Conservation (phyloP, 2,113 vertebrate genomes). For the Clarias gariepinus region DNA sequence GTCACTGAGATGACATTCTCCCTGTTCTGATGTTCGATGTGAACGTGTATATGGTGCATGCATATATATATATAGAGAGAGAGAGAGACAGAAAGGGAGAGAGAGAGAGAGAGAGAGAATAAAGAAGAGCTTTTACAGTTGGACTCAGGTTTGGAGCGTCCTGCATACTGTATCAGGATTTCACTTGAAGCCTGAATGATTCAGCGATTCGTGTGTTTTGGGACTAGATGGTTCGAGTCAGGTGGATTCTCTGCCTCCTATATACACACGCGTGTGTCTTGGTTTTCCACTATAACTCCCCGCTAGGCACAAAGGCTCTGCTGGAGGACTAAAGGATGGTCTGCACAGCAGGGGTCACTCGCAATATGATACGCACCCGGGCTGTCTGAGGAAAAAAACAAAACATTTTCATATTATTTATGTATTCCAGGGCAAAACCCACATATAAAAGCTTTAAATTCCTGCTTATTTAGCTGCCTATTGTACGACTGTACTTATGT, state of each 20-base stretch:
- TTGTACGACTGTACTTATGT: background rate
- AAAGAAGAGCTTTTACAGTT: background rate
- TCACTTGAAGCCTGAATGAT: background rate
- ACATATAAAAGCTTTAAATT: background rate
- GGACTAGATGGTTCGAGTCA: background rate
- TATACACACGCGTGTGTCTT: background rate
- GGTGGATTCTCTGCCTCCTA: background rate
- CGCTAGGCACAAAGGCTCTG: constrained; percentile 15
- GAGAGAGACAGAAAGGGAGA: too few relatives aligned
- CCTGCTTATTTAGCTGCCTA: background rate
- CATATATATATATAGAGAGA: too few relatives aligned
- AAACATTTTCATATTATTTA: background rate
- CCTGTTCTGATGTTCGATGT: too few relatives aligned
- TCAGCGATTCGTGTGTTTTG: background rate
- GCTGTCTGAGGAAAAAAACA: background rate
- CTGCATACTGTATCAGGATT: background rate
- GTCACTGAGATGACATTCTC: too few relatives aligned
- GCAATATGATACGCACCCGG: constrained; percentile 6
- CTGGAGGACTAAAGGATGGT: constrained; percentile 23
- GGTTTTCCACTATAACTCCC: constrained; percentile 5
- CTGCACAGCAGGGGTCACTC: constrained; percentile 15
- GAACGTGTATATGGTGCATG: too few relatives aligned
- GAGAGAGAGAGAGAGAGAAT: too few relatives aligned
- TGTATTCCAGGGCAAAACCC: constrained; percentile 3
- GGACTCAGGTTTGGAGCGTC: background rate